A percentile compares a stretch with the other conserved stretches of the same genome.
These are phyloP conservation scores for Hippoglossus hippoglossus DNA, from an alignment of 2,797 vertebrate genomes.

Conservation along the genomic window DNA sequence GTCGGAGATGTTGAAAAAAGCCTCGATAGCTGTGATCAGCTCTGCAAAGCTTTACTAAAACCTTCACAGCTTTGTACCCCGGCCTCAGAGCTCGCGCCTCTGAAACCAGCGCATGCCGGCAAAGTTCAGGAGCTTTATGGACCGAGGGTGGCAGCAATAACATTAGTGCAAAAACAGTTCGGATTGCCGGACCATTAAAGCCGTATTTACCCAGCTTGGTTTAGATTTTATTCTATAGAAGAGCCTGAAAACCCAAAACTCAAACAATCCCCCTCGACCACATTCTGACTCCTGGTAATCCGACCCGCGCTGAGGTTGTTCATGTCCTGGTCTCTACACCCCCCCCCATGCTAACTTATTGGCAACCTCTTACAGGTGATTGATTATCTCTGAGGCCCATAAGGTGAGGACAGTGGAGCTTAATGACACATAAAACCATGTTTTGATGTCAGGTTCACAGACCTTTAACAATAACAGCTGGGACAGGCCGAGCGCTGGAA, in stretches of 20 bases:
- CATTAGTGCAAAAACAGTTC: slow-evolving; percentile 73
- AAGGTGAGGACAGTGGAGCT: slow-evolving; percentile 58
- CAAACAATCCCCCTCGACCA: slow-evolving; percentile 60
- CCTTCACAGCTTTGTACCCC: slow-evolving; percentile 15
- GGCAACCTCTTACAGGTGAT: slow-evolving; percentile 78
- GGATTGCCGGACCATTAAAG: slow-evolving; percentile 66
- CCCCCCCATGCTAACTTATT: slow-evolving; percentile 67
- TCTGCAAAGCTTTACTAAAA: slow-evolving; percentile 21
- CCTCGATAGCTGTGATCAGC: slow-evolving; percentile 16
- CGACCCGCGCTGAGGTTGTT: slow-evolving; percentile 69
- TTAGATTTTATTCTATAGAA: slow-evolving; percentile 70
- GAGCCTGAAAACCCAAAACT: slow-evolving; percentile 71
- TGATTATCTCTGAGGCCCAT: slow-evolving; percentile 74
- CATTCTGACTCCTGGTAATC: slow-evolving; percentile 73
- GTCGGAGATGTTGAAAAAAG: slow-evolving; percentile 19
- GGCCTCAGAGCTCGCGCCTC: slow-evolving; percentile 29
- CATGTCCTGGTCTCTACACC: slow-evolving; percentile 49
- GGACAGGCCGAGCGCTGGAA: slow-evolving; percentile 34
- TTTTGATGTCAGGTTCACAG: slow-evolving; percentile 74
- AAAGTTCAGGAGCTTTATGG: slow-evolving; percentile 63
- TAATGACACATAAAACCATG: slow-evolving; percentile 78
- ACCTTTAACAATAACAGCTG: slow-evolving; percentile 79
- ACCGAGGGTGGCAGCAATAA: slow-evolving; percentile 72
- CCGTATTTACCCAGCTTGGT: slow-evolving; percentile 78
- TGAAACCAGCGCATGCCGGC: slow-evolving; percentile 36